Conservation (phyloP, 2,888 invertebrate species). For the Apotomis capreana region DNA sequence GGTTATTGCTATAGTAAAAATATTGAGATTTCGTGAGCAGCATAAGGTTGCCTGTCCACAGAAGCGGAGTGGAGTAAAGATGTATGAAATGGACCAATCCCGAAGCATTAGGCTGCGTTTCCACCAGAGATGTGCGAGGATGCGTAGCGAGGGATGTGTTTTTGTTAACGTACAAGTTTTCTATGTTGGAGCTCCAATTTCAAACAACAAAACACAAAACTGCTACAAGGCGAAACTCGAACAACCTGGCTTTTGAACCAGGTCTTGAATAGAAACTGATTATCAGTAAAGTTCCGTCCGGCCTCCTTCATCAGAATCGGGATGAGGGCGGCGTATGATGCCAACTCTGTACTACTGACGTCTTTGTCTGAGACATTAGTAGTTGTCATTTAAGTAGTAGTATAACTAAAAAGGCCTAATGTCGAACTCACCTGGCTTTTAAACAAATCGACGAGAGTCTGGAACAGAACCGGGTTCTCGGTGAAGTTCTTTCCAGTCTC, state of each 20-base stretch:
- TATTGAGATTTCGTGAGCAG: no score
- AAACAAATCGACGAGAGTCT: constrained; percentile 67
- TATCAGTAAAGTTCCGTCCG: constrained; percentile 68
- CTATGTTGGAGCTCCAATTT: background rate
- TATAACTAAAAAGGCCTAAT: background rate
- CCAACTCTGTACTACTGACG: constrained; percentile 62
- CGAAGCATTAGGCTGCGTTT: no score
- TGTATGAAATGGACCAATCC: no score
- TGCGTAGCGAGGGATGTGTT: no score
- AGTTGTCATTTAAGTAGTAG: no score
- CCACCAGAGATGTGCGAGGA: no score
- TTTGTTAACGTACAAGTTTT: background rate
- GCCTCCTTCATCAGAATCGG: constrained; percentile 61
- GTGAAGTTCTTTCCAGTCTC: constrained; percentile 72
- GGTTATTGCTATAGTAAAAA: no score
- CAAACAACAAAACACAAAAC: background rate
- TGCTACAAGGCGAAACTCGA: background rate
- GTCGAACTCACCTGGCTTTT: constrained; percentile 63
- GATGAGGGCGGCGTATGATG: constrained; percentile 62
- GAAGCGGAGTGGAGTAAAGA: no score
- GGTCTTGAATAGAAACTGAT: constrained; percentile 66
- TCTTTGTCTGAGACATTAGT: constrained; percentile 35
- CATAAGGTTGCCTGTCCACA: no score
- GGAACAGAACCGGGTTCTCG: constrained; percentile 66
- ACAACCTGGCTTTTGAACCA: constrained; percentile 62